phyloP scores from a whole-genome alignment of 2,113 vertebrate species.

The Cryptoleucopteryx plumbea region DNA sequence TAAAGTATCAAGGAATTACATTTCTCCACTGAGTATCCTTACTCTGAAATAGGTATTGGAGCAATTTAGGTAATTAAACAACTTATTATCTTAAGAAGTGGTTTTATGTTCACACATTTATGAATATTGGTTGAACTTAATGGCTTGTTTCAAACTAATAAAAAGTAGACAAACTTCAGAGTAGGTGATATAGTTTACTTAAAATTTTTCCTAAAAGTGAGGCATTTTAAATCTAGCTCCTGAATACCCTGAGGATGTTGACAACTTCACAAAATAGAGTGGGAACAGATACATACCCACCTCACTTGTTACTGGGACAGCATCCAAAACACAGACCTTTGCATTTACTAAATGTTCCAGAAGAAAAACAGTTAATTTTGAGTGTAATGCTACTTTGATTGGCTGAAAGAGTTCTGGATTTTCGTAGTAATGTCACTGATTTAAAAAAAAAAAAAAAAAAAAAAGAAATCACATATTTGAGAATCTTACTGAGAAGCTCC shows the following conservation, averaged over 20 bases:
- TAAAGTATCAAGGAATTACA: background rate
- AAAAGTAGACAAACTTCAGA: background rate
- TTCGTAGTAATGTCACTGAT: background rate
- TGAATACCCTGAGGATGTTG: background rate
- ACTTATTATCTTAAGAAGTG: background rate
- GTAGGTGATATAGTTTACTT: background rate
- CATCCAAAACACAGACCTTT: background rate
- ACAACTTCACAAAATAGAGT: background rate
- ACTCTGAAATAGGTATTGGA: background rate
- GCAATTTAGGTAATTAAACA: background rate
- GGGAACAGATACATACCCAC: fast-evolving
- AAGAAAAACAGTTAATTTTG: background rate
- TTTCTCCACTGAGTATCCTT: background rate
- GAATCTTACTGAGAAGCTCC: background rate
- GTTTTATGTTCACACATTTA: background rate
- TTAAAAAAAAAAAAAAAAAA: background rate
- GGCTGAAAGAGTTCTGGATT: background rate
- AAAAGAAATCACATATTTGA: background rate
- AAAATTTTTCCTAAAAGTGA: background rate
- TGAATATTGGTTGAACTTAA: background rate
- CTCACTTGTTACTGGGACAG: background rate
- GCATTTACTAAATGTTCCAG: background rate
- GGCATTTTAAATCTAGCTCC: background rate
- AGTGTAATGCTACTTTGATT: background rate
- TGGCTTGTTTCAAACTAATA: background rate